Evolutionary conservation across 2,888 invertebrate species (phyloP), one percentile per base, ranked within the genome.

Genomic region (Congeria kusceri): DNA sequence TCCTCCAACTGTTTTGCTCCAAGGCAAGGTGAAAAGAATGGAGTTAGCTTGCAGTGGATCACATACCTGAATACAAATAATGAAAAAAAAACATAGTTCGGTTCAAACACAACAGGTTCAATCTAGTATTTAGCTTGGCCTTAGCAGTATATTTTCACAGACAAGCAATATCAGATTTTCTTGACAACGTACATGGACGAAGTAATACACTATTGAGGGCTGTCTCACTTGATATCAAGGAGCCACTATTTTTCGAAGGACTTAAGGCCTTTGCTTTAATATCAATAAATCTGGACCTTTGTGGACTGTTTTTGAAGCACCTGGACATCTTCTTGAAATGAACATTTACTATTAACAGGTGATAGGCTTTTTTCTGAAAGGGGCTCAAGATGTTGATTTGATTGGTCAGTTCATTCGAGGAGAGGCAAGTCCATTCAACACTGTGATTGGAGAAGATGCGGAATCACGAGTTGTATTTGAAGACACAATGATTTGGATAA

Each of bases 11-110:
- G 18, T 5, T 75, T 74, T 62, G 79, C 79, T 61, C 62, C 65
- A 18, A 70, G 79, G 20, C 58, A 79, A 58, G 79, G 75, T 75
- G 79, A 79, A 57, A 74, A 79, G 59, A 75, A 66, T 70, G 74
- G 75, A 28, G 64, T 49, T 5, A 78, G 74, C 62, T 47, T 74
- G 18, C 66, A 18, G n/a, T 78, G 73, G 78, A 44, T 18, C 20
- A 78, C 78, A 15, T 78, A 49, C 29, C 68, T 78, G 23, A 64
- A 69, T 25, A 15, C 56, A 66, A 53, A 28, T 9, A 20, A 47
- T 18, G 63, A 59, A 27, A 68, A 39, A 5, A 59, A 68, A n/a
- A 23, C 58, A 27, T 13, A 39, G n/a, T n/a, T n/a, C n/a, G n/a
- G n/a, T n/a, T n/a, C n/a, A n/a, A n/a, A n/a, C n/a, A n/a, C n/a